phyloP scores from a whole-genome alignment of 1,140 invertebrate species.

The Lethrus apterus region DNA sequence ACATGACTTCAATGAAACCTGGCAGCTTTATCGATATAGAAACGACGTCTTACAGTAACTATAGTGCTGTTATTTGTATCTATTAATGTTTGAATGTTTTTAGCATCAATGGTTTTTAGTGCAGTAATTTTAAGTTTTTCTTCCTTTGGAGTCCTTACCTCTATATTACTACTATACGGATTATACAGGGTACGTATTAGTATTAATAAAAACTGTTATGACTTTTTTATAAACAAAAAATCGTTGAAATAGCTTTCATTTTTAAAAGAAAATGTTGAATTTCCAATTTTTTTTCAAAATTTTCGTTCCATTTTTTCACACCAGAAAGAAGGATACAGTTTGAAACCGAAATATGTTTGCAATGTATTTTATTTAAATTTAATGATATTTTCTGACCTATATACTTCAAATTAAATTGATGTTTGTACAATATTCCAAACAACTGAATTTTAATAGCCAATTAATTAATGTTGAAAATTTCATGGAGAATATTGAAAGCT shows the following conservation, averaged over 20 bases:
- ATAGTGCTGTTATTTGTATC: neutral
- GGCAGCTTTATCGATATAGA: slow-evolving; percentile 43
- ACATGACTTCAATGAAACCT: slow-evolving; percentile 37
- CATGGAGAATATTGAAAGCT: no score
- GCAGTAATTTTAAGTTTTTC: slow-evolving; percentile 43
- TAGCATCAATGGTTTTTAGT: slow-evolving; percentile 47
- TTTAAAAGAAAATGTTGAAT: neutral
- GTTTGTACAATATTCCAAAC: no score
- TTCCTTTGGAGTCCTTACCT: slow-evolving; percentile 44
- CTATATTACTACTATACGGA: slow-evolving; percentile 46
- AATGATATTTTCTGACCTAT: no score
- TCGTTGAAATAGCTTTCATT: no score
- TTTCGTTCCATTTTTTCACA: neutral
- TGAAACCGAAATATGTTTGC: slow-evolving; percentile 6
- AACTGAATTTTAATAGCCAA: no score
- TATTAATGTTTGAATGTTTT: slow-evolving; percentile 26
- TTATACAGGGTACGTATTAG: slow-evolving; percentile 43
- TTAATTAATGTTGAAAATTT: no score
- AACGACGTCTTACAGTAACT: slow-evolving; percentile 47
- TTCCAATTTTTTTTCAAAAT: neutral
- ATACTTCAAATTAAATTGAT: no score
- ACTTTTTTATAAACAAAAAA: no score
- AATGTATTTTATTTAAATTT: neutral
- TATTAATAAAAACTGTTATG: slow-evolving; percentile 3
- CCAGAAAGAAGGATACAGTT: slow-evolving; percentile 5